phyloP scores from a whole-genome alignment of 2,113 vertebrate species.

The Synchiropus splendidus region DNA sequence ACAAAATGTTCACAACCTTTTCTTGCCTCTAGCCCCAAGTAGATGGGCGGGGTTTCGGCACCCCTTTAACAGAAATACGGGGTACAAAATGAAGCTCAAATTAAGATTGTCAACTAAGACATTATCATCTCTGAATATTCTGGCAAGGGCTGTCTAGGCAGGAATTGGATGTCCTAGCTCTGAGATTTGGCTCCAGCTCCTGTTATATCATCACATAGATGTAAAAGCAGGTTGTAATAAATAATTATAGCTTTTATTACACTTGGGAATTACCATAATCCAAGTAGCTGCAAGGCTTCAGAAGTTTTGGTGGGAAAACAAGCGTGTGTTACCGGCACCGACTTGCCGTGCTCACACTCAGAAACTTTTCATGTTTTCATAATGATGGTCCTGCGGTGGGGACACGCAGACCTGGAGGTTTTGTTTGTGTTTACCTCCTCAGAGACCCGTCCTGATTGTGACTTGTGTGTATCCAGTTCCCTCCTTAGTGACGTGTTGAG shows the following conservation, averaged over 20 bases:
- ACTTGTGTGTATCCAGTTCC: conserved; percentile 80
- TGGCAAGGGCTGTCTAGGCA: too few species aligned
- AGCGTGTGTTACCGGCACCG: conserved; percentile 6
- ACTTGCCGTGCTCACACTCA: conserved; percentile 9
- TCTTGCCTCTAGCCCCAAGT: too few species aligned
- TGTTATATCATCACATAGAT: conserved; percentile 9
- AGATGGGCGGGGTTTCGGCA: too few species aligned
- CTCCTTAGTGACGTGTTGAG: conserved; percentile 83
- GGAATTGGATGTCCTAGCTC: neutral
- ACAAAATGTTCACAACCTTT: too few species aligned
- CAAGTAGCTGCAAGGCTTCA: conserved; percentile 3
- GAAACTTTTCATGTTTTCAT: neutral
- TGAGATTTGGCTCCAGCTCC: conserved; percentile 14
- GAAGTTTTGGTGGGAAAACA: conserved; percentile 12
- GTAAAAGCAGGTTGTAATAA: conserved; percentile 9
- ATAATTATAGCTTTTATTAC: conserved; percentile 17
- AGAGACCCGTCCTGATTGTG: conserved; percentile 73
- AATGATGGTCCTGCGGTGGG: neutral
- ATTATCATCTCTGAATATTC: too few species aligned
- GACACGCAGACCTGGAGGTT: neutral
- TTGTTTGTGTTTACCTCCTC: conserved; percentile 73
- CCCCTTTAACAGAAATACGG: too few species aligned
- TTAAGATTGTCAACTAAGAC: too few species aligned
- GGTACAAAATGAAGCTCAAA: too few species aligned
- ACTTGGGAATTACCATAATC: conserved; percentile 4